Conservation (phyloP, 2,797 vertebrate species). For the Enteromius afrohamiltoni region DNA sequence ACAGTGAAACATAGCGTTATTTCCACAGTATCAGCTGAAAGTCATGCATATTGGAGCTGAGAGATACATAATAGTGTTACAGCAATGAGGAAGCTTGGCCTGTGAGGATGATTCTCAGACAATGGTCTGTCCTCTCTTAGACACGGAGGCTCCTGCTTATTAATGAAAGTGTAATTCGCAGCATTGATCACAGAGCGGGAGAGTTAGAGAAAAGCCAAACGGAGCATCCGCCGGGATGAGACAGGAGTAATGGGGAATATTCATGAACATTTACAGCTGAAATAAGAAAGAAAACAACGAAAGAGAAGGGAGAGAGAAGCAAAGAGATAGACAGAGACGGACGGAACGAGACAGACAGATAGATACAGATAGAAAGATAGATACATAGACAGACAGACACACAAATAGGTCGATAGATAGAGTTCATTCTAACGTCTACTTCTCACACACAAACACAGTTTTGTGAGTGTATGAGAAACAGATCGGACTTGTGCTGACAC, state of each 20-base stretch:
- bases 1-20: constrained; percentile 18
- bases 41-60: not conserved
- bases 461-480: not conserved
- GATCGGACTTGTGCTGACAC: not conserved
- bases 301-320: not conserved
- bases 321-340: not conserved
- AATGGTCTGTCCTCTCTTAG: constrained; percentile 5
- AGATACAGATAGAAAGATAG: not conserved
- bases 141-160: constrained; percentile 22
- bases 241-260: constrained; percentile 43
- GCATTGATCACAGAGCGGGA: constrained; percentile 52
- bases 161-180: constrained; percentile 56
- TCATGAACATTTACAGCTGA: constrained; percentile 42
- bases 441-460: not conserved
- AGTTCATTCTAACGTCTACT: not conserved
- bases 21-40: not conserved
- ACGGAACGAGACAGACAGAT: not conserved
- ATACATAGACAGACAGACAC: too few relatives aligned
- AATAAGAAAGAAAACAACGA: not conserved
- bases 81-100: not conserved
- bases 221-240: not conserved
- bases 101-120: constrained; percentile 20
- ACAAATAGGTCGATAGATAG: too few relatives aligned
- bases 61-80: not conserved
- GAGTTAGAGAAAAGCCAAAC: constrained; percentile 24